phyloP scores from a whole-genome alignment of 2,888 invertebrate genomes.

The Melikaiella ostensackeni region DNA sequence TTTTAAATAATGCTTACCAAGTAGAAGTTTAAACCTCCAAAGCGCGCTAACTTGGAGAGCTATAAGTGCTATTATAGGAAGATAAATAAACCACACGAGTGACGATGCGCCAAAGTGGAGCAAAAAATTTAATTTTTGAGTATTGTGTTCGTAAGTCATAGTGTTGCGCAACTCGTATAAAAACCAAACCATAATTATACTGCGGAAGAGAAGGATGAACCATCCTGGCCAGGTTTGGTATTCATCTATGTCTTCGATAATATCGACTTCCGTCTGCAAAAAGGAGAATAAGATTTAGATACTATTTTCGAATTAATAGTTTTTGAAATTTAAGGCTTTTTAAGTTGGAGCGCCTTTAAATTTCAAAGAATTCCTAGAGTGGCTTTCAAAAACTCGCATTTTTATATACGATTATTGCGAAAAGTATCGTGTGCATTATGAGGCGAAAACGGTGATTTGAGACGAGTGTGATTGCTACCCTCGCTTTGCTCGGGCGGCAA shows the following conservation, averaged over 20 bases:
- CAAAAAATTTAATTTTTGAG: conserved; percentile 93
- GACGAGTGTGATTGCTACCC: too few species aligned
- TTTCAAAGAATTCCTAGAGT: too few species aligned
- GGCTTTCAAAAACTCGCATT: too few species aligned
- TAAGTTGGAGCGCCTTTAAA: too few species aligned
- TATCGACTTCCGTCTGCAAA: conserved; percentile 94
- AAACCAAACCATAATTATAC: conserved; percentile 94
- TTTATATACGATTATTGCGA: too few species aligned
- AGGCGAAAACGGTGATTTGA: too few species aligned
- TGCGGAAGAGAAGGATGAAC: conserved; percentile 92
- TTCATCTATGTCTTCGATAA: conserved; percentile 96
- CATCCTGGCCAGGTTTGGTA: conserved; percentile 99
- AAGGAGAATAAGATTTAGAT: conserved; percentile 41
- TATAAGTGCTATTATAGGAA: conserved; percentile 95
- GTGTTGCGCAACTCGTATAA: conserved; percentile 87
- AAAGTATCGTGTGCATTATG: too few species aligned
- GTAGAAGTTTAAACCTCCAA: conserved; percentile 96
- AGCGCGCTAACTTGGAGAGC: conserved; percentile 95
- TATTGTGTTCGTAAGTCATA: conserved; percentile 89
- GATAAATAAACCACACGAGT: conserved; percentile 98
- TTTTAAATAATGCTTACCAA: conserved; percentile 82
- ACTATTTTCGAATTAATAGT: not conserved
- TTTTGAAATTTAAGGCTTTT: too few species aligned
- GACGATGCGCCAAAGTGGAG: conserved; percentile 98
- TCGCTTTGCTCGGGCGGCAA: too few species aligned